These are phyloP conservation scores for Vulpes vulpes DNA, from an alignment of 2,113 vertebrate genomes.

Conservation along the genomic window DNA sequence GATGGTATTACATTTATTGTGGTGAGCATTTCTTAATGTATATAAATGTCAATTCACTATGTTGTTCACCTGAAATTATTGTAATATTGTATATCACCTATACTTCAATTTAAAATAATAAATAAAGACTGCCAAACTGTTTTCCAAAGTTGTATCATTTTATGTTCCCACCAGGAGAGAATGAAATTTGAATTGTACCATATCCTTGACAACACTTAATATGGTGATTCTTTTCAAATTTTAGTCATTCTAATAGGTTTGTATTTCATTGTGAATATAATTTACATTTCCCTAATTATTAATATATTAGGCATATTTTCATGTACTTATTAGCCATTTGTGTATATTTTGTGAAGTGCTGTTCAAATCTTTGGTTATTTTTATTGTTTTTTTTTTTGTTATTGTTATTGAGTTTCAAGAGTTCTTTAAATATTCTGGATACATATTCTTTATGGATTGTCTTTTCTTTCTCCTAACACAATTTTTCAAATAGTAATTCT, in stretches of 20 bases:
- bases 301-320: conserved; percentile 20
- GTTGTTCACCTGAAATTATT: not conserved
- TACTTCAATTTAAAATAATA: not conserved
- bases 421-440: conserved; percentile 37
- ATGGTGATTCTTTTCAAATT: not conserved
- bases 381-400: not conserved
- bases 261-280: conserved; percentile 34
- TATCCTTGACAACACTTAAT: not conserved
- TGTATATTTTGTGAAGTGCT: not conserved
- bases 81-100: not conserved
- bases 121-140: not conserved
- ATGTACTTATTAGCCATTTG: not conserved
- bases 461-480: conserved; percentile 13
- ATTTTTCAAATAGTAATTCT: not conserved
- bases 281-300: not conserved
- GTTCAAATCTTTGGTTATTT: conserved; percentile 26
- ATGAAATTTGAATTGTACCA: not conserved
- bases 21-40: not conserved
- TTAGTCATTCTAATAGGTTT: not conserved
- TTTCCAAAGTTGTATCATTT: not conserved
- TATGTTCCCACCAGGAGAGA: not conserved
- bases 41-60: not conserved
- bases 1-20: not conserved
- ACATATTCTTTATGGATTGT: not conserved
- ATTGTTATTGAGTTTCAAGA: not conserved